Evolutionary conservation across 2,113 vertebrate genomes (phyloP).

Genomic region (Nycticryphes semicollaris): DNA sequence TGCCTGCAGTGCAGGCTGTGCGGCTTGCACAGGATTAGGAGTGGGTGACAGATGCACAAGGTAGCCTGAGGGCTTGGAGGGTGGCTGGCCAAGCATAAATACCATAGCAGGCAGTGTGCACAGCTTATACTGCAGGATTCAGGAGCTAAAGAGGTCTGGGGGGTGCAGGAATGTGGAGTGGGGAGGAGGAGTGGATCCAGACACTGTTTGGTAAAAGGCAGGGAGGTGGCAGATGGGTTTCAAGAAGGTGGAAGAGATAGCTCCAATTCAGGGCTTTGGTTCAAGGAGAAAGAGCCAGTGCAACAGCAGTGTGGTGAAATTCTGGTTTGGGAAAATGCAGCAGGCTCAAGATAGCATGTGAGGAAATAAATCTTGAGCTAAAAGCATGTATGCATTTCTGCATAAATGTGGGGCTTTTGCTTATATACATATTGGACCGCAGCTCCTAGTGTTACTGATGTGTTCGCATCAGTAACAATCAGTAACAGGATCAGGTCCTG

Average conservation of each 20-base stretch:
- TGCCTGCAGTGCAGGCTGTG: neutral
- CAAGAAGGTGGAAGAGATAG: neutral
- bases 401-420: neutral
- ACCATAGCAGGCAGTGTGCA: neutral
- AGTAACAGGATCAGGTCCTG: too few relatives aligned
- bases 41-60: conserved; percentile 19
- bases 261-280: neutral
- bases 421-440: rapidly evolving
- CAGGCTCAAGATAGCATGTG: neutral
- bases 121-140: neutral
- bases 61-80: conserved; percentile 7
- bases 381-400: neutral
- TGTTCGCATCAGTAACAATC: neutral
- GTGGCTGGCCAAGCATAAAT: neutral
- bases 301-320: too few relatives aligned
- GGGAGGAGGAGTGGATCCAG: neutral
- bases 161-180: neutral
- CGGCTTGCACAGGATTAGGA: neutral
- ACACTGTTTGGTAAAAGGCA: neutral
- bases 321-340: neutral
- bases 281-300: neutral
- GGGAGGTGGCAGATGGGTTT: neutral
- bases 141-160: neutral
- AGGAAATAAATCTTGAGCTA: neutral
- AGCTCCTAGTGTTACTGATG: rapidly evolving